Evolutionary conservation across 2,888 invertebrate genomes (phyloP).

Genomic region (Odontomyia ornata): DNA sequence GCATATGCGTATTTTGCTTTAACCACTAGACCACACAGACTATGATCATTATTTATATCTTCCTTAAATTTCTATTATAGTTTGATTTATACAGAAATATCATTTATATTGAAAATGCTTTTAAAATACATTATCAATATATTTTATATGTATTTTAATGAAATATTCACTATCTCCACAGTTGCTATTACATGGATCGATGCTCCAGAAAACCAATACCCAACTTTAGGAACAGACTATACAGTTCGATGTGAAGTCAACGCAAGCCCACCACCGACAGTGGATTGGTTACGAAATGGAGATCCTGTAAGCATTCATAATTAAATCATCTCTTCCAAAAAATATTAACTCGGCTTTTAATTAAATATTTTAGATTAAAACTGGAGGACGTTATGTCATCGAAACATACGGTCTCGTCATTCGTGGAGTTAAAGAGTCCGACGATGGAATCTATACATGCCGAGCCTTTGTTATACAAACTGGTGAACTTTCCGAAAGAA

Average conservation of each 20-base stretch:
- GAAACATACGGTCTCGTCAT: slow-evolving; percentile 80
- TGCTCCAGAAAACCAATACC: slow-evolving; percentile 84
- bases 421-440: slow-evolving; percentile 78
- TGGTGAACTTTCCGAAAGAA: slow-evolving; percentile 79
- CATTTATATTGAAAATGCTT: too few relatives aligned
- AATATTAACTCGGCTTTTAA: background rate
- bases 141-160: too few relatives aligned
- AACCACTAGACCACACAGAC: too few relatives aligned
- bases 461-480: slow-evolving; percentile 85
- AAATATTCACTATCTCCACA: slow-evolving; percentile 57
- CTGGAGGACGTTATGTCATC: slow-evolving; percentile 77
- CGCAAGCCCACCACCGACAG: slow-evolving; percentile 84
- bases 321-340: background rate
- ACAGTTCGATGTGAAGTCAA: slow-evolving; percentile 84
- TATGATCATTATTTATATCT: too few relatives aligned
- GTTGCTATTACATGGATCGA: slow-evolving; percentile 88
- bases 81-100: too few relatives aligned
- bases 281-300: slow-evolving; percentile 86
- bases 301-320: slow-evolving; percentile 66
- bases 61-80: too few relatives aligned
- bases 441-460: slow-evolving; percentile 88
- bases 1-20: too few relatives aligned
- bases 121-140: too few relatives aligned
- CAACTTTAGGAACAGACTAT: slow-evolving; percentile 78
- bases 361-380: slow-evolving; percentile 67